phyloP scores from a whole-genome alignment of 2,888 invertebrate genomes.

The Acleris laterana region DNA sequence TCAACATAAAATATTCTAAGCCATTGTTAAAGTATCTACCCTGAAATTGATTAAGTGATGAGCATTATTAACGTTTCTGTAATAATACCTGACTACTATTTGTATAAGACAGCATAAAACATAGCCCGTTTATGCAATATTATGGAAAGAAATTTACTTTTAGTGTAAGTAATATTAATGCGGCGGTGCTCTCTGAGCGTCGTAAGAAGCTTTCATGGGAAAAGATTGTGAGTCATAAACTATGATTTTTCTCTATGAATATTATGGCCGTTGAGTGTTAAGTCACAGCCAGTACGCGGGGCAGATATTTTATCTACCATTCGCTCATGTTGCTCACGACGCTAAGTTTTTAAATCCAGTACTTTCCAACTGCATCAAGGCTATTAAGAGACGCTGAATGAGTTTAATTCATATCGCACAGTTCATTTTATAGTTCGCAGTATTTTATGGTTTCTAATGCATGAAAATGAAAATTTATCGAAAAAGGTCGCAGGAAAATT shows the following conservation, averaged over 20 bases:
- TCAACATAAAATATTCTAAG: neutral
- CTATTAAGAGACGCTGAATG: no score
- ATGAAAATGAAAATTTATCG: no score
- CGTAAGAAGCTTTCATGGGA: slow-evolving; percentile 69
- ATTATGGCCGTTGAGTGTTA: slow-evolving; percentile 67
- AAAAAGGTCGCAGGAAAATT: no score
- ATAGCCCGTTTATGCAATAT: slow-evolving; percentile 48
- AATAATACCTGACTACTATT: slow-evolving; percentile 1
- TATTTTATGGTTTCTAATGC: no score
- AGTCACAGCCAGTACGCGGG: slow-evolving; percentile 48
- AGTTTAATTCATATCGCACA: no score
- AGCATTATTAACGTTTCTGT: neutral
- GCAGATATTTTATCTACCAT: slow-evolving; percentile 8
- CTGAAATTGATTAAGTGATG: neutral
- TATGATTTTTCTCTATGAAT: slow-evolving; percentile 78
- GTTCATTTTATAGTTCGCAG: no score
- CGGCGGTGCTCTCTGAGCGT: slow-evolving; percentile 47
- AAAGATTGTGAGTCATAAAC: slow-evolving; percentile 75
- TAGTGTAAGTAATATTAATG: slow-evolving; percentile 74
- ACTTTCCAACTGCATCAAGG: no score
- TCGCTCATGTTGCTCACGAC: neutral
- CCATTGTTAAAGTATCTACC: neutral
- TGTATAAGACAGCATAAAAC: slow-evolving; percentile 23
- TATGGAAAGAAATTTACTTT: slow-evolving; percentile 65
- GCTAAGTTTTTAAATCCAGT: no score